phyloP scores from a whole-genome alignment of 2,888 invertebrate genomes.

The Cyclophora punctaria region DNA sequence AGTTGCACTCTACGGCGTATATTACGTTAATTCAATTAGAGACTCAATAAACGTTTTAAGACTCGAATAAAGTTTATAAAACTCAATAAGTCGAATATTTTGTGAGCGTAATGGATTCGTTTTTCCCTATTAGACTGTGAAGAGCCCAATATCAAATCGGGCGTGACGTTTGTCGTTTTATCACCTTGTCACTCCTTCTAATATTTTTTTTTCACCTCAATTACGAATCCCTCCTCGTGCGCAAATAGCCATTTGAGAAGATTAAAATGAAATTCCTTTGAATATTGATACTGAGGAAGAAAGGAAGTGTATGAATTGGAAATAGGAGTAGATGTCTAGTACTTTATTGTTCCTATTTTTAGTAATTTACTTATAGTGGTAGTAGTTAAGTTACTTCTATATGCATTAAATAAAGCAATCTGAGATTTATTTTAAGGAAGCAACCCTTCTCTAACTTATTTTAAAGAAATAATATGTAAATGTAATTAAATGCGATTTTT shows the following conservation, averaged over 20 bases:
- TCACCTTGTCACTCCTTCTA: constrained; percentile 63
- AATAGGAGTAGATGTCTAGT: no score
- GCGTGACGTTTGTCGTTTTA: constrained; percentile 64
- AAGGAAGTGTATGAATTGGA: constrained; percentile 24
- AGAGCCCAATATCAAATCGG: constrained; percentile 60
- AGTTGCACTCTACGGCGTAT: no score
- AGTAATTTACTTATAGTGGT: no score
- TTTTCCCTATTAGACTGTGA: constrained; percentile 54
- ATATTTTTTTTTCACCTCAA: constrained; percentile 59
- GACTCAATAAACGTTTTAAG: not conserved
- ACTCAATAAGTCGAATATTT: constrained; percentile 44
- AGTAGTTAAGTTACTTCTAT: no score
- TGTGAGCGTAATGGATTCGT: constrained; percentile 33
- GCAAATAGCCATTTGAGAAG: constrained; percentile 57
- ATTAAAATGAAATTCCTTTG: constrained; percentile 55
- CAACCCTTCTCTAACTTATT: no score
- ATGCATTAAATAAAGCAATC: no score
- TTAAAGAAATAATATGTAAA: no score
- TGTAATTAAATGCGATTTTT: no score
- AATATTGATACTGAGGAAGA: constrained; percentile 46
- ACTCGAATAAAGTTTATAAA: constrained; percentile 28
- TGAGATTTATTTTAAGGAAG: no score
- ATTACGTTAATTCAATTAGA: no score
- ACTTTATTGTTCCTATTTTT: no score
- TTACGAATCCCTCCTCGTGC: constrained; percentile 51